Conservation (phyloP, 1,140 invertebrate species). For the Drosophila rhopaloa region DNA sequence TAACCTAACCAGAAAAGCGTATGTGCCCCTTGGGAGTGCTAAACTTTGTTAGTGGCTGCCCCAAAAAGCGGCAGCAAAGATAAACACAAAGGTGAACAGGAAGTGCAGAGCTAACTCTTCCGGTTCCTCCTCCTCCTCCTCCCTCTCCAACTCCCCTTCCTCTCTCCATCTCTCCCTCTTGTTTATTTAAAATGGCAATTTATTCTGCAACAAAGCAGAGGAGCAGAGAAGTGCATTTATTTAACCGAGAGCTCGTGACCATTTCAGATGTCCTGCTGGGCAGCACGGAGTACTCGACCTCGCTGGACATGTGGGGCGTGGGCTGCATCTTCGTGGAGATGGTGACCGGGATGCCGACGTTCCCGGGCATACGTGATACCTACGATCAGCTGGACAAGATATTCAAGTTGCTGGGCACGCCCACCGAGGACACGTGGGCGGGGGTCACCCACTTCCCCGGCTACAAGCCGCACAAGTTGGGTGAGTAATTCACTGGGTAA, state of each 20-base stretch:
- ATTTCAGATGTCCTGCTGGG: conserved; percentile 95
- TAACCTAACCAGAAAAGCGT: neutral
- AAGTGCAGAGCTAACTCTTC: conserved; percentile 30
- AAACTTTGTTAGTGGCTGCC: conserved; percentile 66
- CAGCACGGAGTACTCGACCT: conserved; percentile 97
- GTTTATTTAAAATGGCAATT: conserved; percentile 81
- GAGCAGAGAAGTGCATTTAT: conserved; percentile 60
- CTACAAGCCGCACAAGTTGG: conserved; percentile 93
- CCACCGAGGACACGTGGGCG: conserved; percentile 95
- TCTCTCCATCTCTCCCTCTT: neutral
- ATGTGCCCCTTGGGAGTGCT: conserved; percentile 16
- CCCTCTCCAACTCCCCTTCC: no score
- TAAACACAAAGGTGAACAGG: conserved; percentile 39
- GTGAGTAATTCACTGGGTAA: conserved; percentile 60
- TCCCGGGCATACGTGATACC: conserved; percentile 97
- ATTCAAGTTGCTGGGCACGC: conserved; percentile 97
- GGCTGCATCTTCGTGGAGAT: conserved; percentile 99
- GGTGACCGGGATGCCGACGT: conserved; percentile 97
- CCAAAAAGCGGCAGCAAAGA: conserved; percentile 44
- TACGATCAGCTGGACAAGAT: conserved; percentile 98
- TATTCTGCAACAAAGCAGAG: conserved; percentile 57
- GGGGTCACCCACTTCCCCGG: conserved; percentile 94
- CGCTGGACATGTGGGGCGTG: conserved; percentile 98
- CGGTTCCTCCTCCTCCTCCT: neutral
- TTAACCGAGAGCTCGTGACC: conserved; percentile 47